These are phyloP conservation scores for Galeopsomyia nigrocyanea DNA, from an alignment of 2,888 invertebrate genomes.

Conservation along the genomic window DNA sequence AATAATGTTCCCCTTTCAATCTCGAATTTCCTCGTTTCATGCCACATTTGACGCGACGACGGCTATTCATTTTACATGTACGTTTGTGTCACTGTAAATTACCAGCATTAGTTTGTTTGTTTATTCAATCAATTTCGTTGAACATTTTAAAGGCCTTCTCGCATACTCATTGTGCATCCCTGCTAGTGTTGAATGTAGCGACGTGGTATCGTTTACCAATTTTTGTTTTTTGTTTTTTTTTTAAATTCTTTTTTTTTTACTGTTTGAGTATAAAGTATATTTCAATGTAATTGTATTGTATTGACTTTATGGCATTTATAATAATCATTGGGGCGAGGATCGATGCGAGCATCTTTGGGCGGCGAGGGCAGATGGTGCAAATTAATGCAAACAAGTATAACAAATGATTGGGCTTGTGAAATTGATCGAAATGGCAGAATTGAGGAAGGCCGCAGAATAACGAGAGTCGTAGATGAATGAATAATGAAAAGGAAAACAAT, in stretches of 20 bases:
- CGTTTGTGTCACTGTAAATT: conserved; percentile 32
- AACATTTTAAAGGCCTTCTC: conserved; percentile 56
- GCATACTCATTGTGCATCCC: conserved; percentile 70
- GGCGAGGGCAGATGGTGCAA: not conserved
- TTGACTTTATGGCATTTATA: not conserved
- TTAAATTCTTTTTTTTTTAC: not conserved
- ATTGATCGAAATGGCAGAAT: too few relatives aligned
- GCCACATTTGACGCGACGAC: not conserved
- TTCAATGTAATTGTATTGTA: not conserved
- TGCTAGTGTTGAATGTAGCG: conserved; percentile 59
- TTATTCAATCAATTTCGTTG: not conserved
- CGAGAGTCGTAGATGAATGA: conserved; percentile 56
- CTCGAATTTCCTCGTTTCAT: conserved; percentile 16
- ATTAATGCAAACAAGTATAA: not conserved
- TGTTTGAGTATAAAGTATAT: too few relatives aligned
- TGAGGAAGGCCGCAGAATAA: conserved; percentile 64
- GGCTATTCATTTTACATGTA: conserved; percentile 15
- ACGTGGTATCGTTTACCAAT: conserved; percentile 55
- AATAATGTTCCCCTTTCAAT: conserved; percentile 46
- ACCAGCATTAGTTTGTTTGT: conserved; percentile 2
- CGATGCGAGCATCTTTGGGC: not conserved
- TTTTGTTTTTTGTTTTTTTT: conserved; percentile 28
- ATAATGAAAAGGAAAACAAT: conserved; percentile 26
- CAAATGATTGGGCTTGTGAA: too few relatives aligned
- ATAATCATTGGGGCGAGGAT: not conserved